phyloP scores from a whole-genome alignment of 35 echinoderm and acorn worm species.

The Holothuria glaberrima region DNA sequence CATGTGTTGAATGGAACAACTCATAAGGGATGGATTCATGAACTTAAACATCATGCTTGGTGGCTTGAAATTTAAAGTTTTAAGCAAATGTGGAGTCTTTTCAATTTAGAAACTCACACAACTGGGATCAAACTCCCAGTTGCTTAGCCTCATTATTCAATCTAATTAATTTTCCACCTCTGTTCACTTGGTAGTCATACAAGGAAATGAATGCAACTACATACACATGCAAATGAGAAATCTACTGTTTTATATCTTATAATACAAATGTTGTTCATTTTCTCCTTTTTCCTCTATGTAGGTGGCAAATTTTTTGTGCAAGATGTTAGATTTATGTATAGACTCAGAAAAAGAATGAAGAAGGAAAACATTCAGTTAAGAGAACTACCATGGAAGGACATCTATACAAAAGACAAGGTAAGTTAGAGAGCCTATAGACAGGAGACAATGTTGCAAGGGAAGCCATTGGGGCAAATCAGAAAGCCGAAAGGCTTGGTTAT shows the following conservation, averaged over 20 bases:
- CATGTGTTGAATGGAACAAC: too few relatives aligned
- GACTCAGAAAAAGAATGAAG: constrained; percentile 28
- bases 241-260: neutral
- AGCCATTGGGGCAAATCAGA: too few relatives aligned
- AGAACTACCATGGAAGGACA: constrained; percentile 49
- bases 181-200: neutral
- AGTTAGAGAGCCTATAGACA: neutral
- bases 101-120: too few relatives aligned
- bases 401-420: constrained; percentile 45
- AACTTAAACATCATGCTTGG: too few relatives aligned
- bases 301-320: constrained; percentile 29
- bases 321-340: constrained; percentile 36
- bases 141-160: too few relatives aligned
- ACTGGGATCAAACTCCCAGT: too few relatives aligned
- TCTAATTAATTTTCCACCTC: too few relatives aligned
- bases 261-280: neutral
- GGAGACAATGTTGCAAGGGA: too few relatives aligned
- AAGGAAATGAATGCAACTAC: neutral
- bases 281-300: neutral
- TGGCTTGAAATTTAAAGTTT: too few relatives aligned
- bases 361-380: constrained; percentile 1
- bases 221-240: neutral
- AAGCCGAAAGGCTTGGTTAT: too few relatives aligned
- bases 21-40: too few relatives aligned
- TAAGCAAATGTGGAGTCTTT: too few relatives aligned